Percentiles rank a stretch among this genome's conserved stretches.
Evolutionary conservation across 2,113 vertebrate species (phyloP).

Genomic region (Agapornis roseicollis): DNA sequence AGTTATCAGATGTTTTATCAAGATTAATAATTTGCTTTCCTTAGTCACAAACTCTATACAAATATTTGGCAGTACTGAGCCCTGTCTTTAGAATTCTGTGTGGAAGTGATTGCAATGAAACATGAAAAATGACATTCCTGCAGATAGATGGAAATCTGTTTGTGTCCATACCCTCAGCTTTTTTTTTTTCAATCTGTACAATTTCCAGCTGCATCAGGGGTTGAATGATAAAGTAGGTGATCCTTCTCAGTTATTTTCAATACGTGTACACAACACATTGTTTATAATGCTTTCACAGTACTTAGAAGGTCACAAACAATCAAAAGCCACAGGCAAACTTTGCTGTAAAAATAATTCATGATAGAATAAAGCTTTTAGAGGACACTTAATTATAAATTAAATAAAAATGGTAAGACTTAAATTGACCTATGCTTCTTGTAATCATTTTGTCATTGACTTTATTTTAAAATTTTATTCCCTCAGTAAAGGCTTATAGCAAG

Average conservation of each 20-base stretch:
- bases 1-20: slow-evolving; percentile 4
- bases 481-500: not conserved
- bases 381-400: slow-evolving; percentile 46
- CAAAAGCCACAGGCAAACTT: slow-evolving; percentile 14
- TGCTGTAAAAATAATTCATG: slow-evolving; percentile 10
- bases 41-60: not conserved
- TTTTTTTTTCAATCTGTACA: slow-evolving; percentile 12
- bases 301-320: slow-evolving; percentile 56
- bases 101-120: slow-evolving; percentile 14
- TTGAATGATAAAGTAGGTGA: slow-evolving; percentile 6
- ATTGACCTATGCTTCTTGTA: slow-evolving; percentile 17
- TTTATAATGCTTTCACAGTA: slow-evolving; percentile 51
- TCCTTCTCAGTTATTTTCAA: slow-evolving; percentile 51
- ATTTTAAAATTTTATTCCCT: slow-evolving; percentile 45
- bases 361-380: slow-evolving; percentile 40
- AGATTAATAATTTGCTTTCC: slow-evolving; percentile 20
- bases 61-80: not conserved
- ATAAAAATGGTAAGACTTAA: not conserved
- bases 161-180: not conserved
- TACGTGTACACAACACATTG: not conserved
- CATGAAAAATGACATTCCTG: slow-evolving; percentile 19
- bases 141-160: slow-evolving; percentile 25
- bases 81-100: slow-evolving; percentile 1
- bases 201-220: slow-evolving; percentile 41
- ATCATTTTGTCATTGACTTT: slow-evolving; percentile 12